Evolutionary conservation across 1,140 invertebrate genomes (phyloP).

Genomic region (Sarcophaga peregrina): DNA sequence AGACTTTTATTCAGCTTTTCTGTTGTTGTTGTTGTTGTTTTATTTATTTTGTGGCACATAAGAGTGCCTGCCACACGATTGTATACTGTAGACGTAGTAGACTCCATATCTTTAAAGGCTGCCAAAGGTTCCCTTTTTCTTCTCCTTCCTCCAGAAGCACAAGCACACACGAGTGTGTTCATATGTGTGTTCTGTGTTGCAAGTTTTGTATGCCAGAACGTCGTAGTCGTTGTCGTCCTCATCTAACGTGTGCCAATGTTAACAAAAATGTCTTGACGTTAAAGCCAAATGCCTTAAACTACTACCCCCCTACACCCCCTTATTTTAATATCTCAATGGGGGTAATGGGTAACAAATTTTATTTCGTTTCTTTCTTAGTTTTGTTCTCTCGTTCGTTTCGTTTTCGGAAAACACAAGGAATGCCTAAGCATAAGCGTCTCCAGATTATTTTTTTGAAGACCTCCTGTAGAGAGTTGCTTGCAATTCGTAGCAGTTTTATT

Average conservation of each 20-base stretch:
- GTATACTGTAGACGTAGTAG: too few species aligned
- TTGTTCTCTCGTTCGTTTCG: background rate
- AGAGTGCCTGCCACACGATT: too few species aligned
- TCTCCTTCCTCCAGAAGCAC: too few species aligned
- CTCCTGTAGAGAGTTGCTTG: background rate
- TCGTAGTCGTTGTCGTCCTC: background rate
- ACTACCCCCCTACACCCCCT: too few species aligned
- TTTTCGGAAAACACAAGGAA: background rate
- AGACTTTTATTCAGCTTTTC: background rate
- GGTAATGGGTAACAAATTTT: background rate
- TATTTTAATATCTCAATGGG: too few species aligned
- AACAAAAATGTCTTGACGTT: slow-evolving; percentile 15
- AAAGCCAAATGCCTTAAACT: background rate
- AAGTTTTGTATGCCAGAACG: background rate
- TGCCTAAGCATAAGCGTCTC: background rate
- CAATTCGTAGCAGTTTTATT: background rate
- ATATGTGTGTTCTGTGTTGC: background rate
- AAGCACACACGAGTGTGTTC: too few species aligned
- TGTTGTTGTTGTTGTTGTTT: background rate
- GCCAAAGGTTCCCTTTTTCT: too few species aligned
- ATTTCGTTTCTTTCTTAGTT: background rate
- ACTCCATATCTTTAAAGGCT: too few species aligned
- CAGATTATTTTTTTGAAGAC: background rate
- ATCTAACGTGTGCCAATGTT: slow-evolving; percentile 24
- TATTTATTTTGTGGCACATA: too few species aligned